Evolutionary conservation across 2,797 vertebrate genomes (phyloP), one percentile per base, ranked within the genome.

Genomic region (Bradypus variegatus): DNA sequence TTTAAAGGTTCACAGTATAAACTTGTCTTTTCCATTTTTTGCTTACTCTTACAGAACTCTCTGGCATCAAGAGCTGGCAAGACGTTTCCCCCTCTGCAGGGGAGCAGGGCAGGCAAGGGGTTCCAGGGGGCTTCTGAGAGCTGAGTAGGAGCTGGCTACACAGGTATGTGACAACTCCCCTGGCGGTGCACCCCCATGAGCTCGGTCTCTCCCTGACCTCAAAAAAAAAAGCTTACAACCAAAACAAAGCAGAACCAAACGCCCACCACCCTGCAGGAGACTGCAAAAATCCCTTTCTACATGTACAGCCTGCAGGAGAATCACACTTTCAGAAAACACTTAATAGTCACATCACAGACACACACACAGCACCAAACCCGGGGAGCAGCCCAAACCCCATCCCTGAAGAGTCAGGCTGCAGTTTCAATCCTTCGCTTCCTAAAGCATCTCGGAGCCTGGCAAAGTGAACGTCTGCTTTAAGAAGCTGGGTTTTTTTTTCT

Each of bases 1-100:
- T 91, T 91, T 85, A 91, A 96, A 93, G 82, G 36, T 33, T 80
- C 69, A 88, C 60, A 70, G 73, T 90, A 36, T 38, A 87, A 86
- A 88, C 62, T 16, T 15, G 8, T n/a, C 60, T n/a, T 50, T 65
- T 4, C 12, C 6, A 2, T 16, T 11, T 29, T 89, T 53, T 65
- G 15, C 60, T 86, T 70, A 55, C 27, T 89, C 48, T 23, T 58
- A 70, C 3, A 53, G 77, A 82, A 75, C 73, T 79, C 36, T n/a
- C 27, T 10, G 31, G 60, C 53, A 67, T 55, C 9, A 29, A 48
- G 73, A 38, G 67, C 19, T 79, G 38, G 36, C 18, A 36, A 33
- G 77, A 0, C 1, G 16, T 65, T 36, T 31, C 8, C 9, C 38
- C 41, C 36, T 38, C 27, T 8, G 13, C 45, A 50, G 55, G 13